Base-by-base conservation (phyloP, 2,113 vertebrate genomes). In the Pelecanoides urinatrix region DNA sequence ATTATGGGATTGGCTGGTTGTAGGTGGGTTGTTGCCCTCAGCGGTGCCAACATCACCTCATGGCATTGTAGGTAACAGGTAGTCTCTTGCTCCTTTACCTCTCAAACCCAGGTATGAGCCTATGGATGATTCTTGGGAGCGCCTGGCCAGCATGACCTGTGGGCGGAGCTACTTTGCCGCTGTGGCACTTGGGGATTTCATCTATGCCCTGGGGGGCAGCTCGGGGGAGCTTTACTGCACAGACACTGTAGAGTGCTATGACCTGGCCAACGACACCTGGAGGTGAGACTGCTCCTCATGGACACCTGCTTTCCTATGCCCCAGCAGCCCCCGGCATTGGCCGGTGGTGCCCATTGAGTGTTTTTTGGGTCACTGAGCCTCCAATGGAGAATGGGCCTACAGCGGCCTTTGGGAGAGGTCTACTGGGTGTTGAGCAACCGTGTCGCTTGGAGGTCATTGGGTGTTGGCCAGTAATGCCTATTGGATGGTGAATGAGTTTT, bases 181-280 rank as follows among this genome's bases (percentile, higher is more conserved):
- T 29, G 98, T 96, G 62, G 98, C 90, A 5, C 92, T 98, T 25
- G 96, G 97, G 56, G 98, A 97, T 44, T 95, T 97, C 72, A 97
- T 99, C 90, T 99, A 98, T 17, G 98, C 98, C 34, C 87, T 99
- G n/a, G 98, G 98, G 4, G 98, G 98, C 72, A 98, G 87, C 89
- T 87, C 88, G 4, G 96, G 97, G 16, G 98, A 98, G 36, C 86
- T 93, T 47, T 97, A 95, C 76, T 98, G 95, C 96, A 98, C 98
- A 26, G 94, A 96, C 76, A 96, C 97, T 5, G 98, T 98, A 91
- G 98, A 98, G 92, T 83, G 96, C 91, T 99, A 98, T 13, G 94
- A 98, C 52, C 96, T 98, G 5, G 94, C 92, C 70, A 96, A 91
- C 9, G 94, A 98, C 68, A 79, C 94, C 67, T 99, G 98, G 98